Conservation (phyloP, 2,113 vertebrate species). For the Heterotis niloticus region DNA sequence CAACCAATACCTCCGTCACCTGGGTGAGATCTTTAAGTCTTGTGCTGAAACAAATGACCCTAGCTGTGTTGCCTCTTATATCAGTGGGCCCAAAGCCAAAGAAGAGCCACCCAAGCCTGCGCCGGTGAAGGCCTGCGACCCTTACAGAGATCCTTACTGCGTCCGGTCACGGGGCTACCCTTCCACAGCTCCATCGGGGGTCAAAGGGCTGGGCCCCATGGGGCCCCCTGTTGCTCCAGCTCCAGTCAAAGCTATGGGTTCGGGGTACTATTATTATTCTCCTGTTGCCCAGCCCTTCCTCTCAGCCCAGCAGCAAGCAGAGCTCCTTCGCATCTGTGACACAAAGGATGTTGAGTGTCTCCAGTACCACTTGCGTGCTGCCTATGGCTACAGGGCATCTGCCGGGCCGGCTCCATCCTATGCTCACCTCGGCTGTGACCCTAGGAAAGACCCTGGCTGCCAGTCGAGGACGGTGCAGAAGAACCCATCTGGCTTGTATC, state of each 20-base stretch:
- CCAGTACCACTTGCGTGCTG: constrained; percentile 69
- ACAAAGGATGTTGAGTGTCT: constrained; percentile 67
- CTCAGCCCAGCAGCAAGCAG: constrained; percentile 60
- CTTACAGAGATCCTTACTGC: constrained; percentile 66
- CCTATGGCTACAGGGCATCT: constrained; percentile 53
- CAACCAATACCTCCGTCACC: constrained; percentile 64
- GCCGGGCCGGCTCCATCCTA: constrained; percentile 57
- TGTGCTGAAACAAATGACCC: constrained; percentile 63
- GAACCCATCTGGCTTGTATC: constrained; percentile 54
- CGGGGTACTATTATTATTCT: constrained; percentile 56
- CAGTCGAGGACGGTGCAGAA: constrained; percentile 52
- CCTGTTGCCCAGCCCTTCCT: constrained; percentile 54
- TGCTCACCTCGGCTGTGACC: constrained; percentile 65
- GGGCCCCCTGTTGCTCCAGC: constrained; percentile 47
- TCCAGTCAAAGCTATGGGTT: constrained; percentile 53
- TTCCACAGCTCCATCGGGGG: constrained; percentile 49
- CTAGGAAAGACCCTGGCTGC: constrained; percentile 62
- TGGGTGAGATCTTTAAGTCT: constrained; percentile 68
- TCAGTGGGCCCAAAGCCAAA: constrained; percentile 47
- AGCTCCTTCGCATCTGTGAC: constrained; percentile 66
- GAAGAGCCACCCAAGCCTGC: constrained; percentile 57
- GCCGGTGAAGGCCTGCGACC: constrained; percentile 64
- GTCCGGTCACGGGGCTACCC: constrained; percentile 53
- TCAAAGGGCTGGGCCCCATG: constrained; percentile 52
- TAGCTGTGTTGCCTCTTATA: constrained; percentile 58